These are phyloP conservation scores for Echinops telfairi DNA, from an alignment of 2,113 vertebrate species.

Conservation along the genomic window DNA sequence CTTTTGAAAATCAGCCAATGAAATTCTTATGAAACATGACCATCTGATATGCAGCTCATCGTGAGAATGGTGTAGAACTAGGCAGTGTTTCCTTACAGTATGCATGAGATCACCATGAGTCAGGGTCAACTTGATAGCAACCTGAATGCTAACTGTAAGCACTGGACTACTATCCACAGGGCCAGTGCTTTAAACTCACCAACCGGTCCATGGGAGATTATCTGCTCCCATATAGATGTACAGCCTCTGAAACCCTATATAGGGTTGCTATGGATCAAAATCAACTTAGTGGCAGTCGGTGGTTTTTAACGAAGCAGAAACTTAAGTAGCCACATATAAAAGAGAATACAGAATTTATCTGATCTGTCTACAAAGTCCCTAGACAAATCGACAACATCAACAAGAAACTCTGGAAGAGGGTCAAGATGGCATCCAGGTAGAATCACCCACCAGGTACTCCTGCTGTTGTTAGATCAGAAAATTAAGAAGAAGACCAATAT, in stretches of 20 bases:
- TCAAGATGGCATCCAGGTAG: too few relatives aligned
- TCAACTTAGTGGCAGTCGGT: not conserved
- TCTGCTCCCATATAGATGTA: too few relatives aligned
- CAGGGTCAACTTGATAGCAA: not conserved
- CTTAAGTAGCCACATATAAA: not conserved
- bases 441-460: too few relatives aligned
- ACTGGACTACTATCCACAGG: too few relatives aligned
- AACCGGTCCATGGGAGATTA: too few relatives aligned
- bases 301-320: constrained; percentile 7
- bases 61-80: not conserved
- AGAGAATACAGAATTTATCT: constrained; percentile 46
- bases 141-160: too few relatives aligned
- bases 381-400: not conserved
- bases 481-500: too few relatives aligned
- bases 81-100: not conserved
- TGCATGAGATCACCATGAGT: not conserved
- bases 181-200: too few relatives aligned
- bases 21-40: not conserved
- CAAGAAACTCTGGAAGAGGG: too few relatives aligned
- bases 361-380: constrained; percentile 7
- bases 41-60: not conserved
- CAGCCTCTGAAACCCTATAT: too few relatives aligned
- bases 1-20: not conserved
- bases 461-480: too few relatives aligned
- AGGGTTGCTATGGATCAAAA: too few relatives aligned